Percentiles rank a stretch among this genome's conserved stretches.
Conservation (phyloP, 1,140 invertebrate genomes). For the Whitmania pigra region DNA sequence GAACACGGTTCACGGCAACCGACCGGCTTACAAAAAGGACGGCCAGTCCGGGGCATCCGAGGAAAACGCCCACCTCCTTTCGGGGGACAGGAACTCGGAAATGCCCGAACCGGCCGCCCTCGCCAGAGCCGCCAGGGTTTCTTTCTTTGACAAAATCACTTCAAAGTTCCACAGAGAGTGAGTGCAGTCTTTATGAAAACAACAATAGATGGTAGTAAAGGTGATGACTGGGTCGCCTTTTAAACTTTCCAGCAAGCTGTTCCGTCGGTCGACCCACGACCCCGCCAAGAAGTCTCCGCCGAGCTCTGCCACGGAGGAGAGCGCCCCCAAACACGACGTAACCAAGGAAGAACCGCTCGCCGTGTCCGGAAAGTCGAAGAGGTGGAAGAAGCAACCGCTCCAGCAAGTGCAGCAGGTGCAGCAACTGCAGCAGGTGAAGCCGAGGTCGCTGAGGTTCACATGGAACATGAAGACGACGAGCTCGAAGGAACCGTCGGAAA, state of each 20-base stretch:
- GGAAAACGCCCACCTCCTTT: conserved; percentile 34
- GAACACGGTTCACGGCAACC: conserved; percentile 90
- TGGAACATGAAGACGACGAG: conserved; percentile 99
- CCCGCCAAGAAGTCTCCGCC: no score
- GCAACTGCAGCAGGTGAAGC: conserved; percentile 53
- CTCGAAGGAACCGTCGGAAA: conserved; percentile 91
- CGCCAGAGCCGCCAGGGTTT: conserved; percentile 58
- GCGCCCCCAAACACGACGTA: no score
- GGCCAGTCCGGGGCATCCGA: conserved; percentile 38
- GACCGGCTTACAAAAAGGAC: conserved; percentile 26
- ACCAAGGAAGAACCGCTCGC: conserved; percentile 53
- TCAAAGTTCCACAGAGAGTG: conserved; percentile 92
- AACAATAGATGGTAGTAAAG: background rate
- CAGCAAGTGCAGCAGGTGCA: conserved; percentile 99
- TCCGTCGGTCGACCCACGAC: no score
- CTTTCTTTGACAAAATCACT: conserved; percentile 93
- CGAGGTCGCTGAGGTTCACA: conserved; percentile 88
- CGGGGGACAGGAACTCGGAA: conserved; percentile 33
- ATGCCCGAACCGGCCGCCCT: conserved; percentile 53
- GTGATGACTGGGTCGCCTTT: background rate
- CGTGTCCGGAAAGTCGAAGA: conserved; percentile 48
- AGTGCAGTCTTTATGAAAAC: conserved; percentile 26
- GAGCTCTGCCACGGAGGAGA: no score
- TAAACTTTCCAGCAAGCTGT: background rate
- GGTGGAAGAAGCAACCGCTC: conserved; percentile 56